Conservation (phyloP, 2,797 vertebrate species). For the Rousettus madagascariensis region DNA sequence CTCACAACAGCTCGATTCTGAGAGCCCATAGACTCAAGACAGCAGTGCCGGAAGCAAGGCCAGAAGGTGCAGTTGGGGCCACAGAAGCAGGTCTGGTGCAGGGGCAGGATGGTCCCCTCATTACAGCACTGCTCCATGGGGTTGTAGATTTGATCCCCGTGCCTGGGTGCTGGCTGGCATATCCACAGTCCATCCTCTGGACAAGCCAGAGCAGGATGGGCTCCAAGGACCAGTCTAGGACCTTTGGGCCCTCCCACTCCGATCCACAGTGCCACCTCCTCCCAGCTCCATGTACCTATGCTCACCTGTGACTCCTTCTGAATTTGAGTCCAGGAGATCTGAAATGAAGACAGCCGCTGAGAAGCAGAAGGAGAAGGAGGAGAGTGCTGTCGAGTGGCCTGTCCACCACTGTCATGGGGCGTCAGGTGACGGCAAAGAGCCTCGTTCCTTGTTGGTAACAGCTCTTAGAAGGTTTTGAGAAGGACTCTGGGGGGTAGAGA, state of each 20-base stretch:
- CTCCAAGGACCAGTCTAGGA: too few relatives aligned
- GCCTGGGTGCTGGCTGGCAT: not conserved
- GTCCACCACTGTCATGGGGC: fast-evolving
- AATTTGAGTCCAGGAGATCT: not conserved
- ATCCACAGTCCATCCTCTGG: not conserved
- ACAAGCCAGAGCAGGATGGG: not conserved
- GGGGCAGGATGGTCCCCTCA: not conserved
- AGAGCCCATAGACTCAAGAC: not conserved
- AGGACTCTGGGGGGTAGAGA: not conserved
- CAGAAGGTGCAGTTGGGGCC: not conserved
- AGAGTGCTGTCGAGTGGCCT: too few relatives aligned
- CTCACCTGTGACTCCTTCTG: not conserved
- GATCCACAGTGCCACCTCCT: too few relatives aligned
- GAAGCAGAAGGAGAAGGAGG: not conserved
- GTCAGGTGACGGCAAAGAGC: too few relatives aligned
- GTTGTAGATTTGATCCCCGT: not conserved
- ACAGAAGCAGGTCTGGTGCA: not conserved
- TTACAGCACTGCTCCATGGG: not conserved
- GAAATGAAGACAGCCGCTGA: not conserved
- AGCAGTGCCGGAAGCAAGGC: constrained; percentile 32
- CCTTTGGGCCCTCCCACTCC: too few relatives aligned
- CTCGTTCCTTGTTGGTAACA: not conserved
- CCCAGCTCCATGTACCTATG: too few relatives aligned
- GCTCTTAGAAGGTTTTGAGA: not conserved
- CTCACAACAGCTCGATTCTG: not conserved